Evolutionary conservation across 2,113 vertebrate genomes (phyloP), one percentile per base, ranked within the genome.

Genomic region (Ochotona curzoniae): DNA sequence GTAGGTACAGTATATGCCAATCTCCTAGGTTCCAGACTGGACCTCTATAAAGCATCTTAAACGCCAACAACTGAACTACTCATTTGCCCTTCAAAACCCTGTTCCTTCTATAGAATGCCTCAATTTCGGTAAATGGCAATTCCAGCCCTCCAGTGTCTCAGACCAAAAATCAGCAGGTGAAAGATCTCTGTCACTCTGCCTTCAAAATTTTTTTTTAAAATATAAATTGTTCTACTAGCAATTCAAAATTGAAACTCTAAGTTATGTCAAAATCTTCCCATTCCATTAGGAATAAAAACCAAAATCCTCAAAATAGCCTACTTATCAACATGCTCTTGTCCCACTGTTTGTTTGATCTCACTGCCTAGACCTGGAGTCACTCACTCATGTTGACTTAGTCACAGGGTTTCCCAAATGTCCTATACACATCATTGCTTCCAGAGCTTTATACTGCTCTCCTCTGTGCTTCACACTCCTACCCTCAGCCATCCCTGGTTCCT

Each of bases 251-350:
- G 81, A 91, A 63, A 63, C 30, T 69, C 44, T n/a, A 92, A 71
- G 54, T 89, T 47, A 93, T 51, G 80, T 20, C n/a, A 79, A 83
- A 90, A 80, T 73, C 38, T 79, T 54, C 73, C 14, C 20, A 23
- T 80, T 85, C n/a, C 26, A 44, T 26, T 35, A 32, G 69, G 60
- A 96, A 86, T 57, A 78, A 91, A 92, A 95, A 60, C 44, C 57
- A 17, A 84, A 82, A 28, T 49, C 57, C 11, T 83, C 63, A 13
- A 7, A 75, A 35, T 15, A 8, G 21, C 32, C 44, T 17, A n/a
- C 1, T 1, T 23, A 38, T 25, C 87, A 63, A 57, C 7, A 8
- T 0, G 35, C 54, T 63, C 61, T 30, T 30, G 7, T 25, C n/a
- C 49, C 5, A 1, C 8, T 47, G 63, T 38, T n/a, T 51, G 26